Base-by-base conservation (phyloP, 2,113 vertebrate species). In the Phalacrocorax carbo region DNA sequence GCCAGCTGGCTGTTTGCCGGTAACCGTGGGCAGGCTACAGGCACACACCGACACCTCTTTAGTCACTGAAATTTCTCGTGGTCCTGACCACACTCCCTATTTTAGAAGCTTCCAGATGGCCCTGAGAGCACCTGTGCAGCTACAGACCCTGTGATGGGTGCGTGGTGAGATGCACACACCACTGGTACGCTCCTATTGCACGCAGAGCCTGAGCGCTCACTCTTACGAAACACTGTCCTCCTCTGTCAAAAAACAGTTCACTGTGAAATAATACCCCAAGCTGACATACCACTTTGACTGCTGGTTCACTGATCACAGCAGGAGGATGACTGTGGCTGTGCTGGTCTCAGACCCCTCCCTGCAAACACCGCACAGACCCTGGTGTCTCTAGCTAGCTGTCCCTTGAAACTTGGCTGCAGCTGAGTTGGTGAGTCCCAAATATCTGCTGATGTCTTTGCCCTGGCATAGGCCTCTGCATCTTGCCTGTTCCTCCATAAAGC, bases 341-440 rank as follows among this genome's bases (percentile, higher is more conserved):
- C 44, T 71, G 46, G 9, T 42, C 20, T 51, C 46, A 12, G 13
- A 51, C 5, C 34, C 18, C 34, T 46, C 77, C 27, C 38, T 64
- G 48, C 81, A 49, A 58, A 2, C 48, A 5, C 5, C 0, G 0
- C 3, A 11, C 61, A n/a, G 52, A 14, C 29, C 72, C 26, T n/a
- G 29, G 5, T 55, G 85, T 34, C 75, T 54, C 49, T 36, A 46
- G 36, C 36, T 49, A n/a, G 23, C 23, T 54, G 27, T 32, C n/a
- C 27, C 57, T 38, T 7, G 11, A 62, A 83, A 57, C 44, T 52
- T 1, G 0, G 17, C 68, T 60, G 78, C 58, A 72, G 62, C 71
- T 1, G 2, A 72, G 52, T 7, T 22, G 52, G 36, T 20, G 22
- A 27, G 19, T 77, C 44, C 62, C 29, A 18, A 5, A 6, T 51